A percentile compares a stretch with the other conserved stretches of the same genome.
Conservation (phyloP, 2,113 vertebrate genomes). For the Pseudonaja textilis region DNA sequence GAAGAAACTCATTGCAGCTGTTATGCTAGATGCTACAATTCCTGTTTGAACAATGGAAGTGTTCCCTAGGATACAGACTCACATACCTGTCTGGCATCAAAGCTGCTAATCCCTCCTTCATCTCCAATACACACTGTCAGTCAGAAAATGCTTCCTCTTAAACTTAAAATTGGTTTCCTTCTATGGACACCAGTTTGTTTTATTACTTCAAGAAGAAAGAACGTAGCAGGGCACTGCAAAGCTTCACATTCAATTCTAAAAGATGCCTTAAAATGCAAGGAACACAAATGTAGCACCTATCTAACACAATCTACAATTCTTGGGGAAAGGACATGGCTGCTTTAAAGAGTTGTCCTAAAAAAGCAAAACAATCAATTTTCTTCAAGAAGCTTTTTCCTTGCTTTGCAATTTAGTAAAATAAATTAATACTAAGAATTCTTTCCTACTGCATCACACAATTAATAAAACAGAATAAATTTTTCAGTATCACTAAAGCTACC, state of each 20-base stretch:
- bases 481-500: background rate
- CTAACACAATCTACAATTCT: background rate
- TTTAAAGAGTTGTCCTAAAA: background rate
- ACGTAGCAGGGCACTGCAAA: background rate
- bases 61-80: slow-evolving; percentile 46
- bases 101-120: slow-evolving; percentile 42
- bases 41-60: slow-evolving; percentile 51
- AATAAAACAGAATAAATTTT: background rate
- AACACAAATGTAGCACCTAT: background rate
- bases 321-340: background rate
- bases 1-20: slow-evolving; percentile 49
- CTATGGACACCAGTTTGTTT: slow-evolving; percentile 7
- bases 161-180: slow-evolving; percentile 24
- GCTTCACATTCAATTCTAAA: background rate
- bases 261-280: background rate
- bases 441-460: background rate
- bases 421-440: background rate
- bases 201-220: slow-evolving; percentile 7
- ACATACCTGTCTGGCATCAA: slow-evolving; percentile 48
- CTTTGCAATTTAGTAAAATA: background rate
- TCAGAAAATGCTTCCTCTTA: slow-evolving; percentile 17
- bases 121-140: slow-evolving; percentile 11
- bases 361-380: background rate
- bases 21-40: slow-evolving; percentile 44
- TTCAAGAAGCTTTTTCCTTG: slow-evolving; percentile 9